Percentiles rank a stretch among this genome's conserved stretches.
Evolutionary conservation across 2,888 invertebrate species (phyloP).

Genomic region (Penaeus monodon): DNA sequence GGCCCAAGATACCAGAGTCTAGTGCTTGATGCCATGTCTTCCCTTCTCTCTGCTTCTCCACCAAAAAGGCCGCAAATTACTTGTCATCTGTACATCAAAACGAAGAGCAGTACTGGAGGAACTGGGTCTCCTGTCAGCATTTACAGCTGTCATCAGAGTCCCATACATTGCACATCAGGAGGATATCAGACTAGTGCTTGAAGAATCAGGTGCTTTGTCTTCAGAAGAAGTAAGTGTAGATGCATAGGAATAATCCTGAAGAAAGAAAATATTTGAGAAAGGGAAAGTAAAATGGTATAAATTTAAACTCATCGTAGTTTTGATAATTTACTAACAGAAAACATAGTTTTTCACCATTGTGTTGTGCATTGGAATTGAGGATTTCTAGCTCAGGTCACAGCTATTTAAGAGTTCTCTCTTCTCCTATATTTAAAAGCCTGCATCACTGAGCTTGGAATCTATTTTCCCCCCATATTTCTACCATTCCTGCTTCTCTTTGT

Average conservation of each 20-base stretch:
- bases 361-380: not conserved
- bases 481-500: not conserved
- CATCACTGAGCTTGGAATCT: not conserved
- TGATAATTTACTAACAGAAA: too few relatives aligned
- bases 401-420: too few relatives aligned
- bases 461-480: not conserved
- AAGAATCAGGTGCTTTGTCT: slow-evolving; percentile 59
- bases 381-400: too few relatives aligned
- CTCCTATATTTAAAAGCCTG: not conserved
- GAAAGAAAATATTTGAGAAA: too few relatives aligned
- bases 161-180: slow-evolving; percentile 62
- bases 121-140: slow-evolving; percentile 62
- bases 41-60: slow-evolving; percentile 93
- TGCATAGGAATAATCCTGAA: not conserved
- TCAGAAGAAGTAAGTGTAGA: slow-evolving; percentile 54
- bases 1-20: slow-evolving; percentile 98
- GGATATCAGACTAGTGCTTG: slow-evolving; percentile 61
- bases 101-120: slow-evolving; percentile 62
- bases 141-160: slow-evolving; percentile 64
- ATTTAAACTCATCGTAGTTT: not conserved
- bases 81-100: slow-evolving; percentile 65
- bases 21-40: slow-evolving; percentile 93
- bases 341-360: not conserved
- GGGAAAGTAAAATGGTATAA: not conserved
- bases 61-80: slow-evolving; percentile 75